Evolutionary conservation across 2,113 vertebrate species (phyloP).

Genomic region (Rhabdomys dilectus): DNA sequence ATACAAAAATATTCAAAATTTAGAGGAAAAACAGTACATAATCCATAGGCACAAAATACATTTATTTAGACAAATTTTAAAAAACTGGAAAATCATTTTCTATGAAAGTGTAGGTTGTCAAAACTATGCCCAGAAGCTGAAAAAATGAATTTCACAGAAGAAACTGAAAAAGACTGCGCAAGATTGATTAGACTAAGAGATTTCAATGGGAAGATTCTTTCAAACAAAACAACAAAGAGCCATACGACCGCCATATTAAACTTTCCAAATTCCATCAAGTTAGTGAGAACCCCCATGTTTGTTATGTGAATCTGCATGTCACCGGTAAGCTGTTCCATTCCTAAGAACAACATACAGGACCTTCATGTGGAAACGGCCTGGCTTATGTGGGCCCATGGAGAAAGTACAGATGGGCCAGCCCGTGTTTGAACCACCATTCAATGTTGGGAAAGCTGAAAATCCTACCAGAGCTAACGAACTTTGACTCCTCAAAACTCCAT

Average conservation of each 20-base stretch:
- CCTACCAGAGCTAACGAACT: not conserved
- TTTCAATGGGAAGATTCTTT: conserved; percentile 46
- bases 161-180: conserved; percentile 32
- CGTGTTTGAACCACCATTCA: not conserved
- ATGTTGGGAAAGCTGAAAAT: not conserved
- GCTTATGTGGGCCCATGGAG: not conserved
- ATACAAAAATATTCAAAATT: conserved; percentile 56
- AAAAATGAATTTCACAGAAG: conserved; percentile 24
- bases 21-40: not conserved
- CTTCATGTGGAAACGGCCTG: not conserved
- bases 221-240: not conserved
- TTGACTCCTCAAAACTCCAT: conserved; percentile 33
- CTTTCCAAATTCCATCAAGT: not conserved
- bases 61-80: conserved; percentile 30
- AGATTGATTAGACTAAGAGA: conserved; percentile 40
- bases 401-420: not conserved
- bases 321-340: not conserved
- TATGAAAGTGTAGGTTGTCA: conserved; percentile 39
- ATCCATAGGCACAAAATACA: conserved; percentile 22
- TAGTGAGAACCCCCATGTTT: not conserved
- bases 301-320: conserved; percentile 32
- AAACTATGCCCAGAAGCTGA: conserved; percentile 46
- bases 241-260: conserved; percentile 41
- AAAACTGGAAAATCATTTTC: conserved; percentile 45
- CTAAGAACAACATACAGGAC: not conserved